phyloP scores from a whole-genome alignment of 2,888 invertebrate species.

The Dicyrtomina minuta region DNA sequence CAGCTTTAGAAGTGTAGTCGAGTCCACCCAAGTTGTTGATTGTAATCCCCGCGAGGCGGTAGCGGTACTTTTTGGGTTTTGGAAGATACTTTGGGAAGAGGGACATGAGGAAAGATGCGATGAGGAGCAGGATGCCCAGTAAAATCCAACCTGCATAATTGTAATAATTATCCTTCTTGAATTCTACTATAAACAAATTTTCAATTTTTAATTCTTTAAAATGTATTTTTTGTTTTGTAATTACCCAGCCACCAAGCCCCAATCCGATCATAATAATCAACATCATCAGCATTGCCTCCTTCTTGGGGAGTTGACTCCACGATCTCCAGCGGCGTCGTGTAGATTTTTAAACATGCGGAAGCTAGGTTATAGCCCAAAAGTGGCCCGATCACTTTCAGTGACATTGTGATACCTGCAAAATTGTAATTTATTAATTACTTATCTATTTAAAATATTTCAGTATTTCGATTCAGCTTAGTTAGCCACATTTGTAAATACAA shows the following conservation, averaged over 20 bases:
- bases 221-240: conserved; percentile 10
- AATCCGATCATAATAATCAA: too few species aligned
- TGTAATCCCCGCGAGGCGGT: too few species aligned
- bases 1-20: too few species aligned
- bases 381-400: conserved; percentile 68
- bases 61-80: too few species aligned
- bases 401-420: conserved; percentile 59
- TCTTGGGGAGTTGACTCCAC: neutral
- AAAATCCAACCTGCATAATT: conserved; percentile 58
- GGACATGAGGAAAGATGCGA: conserved; percentile 66
- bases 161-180: too few species aligned
- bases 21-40: too few species aligned
- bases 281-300: too few species aligned
- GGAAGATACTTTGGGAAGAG: conserved; percentile 62
- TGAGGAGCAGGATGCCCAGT: conserved; percentile 62
- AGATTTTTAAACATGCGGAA: conserved; percentile 60
- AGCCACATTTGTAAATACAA: too few species aligned
- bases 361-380: conserved; percentile 65
- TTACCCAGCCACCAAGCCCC: conserved; percentile 76
- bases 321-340: conserved; percentile 59
- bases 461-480: too few species aligned
- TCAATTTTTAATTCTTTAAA: too few species aligned
- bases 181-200: too few species aligned
- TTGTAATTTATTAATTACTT: neutral
- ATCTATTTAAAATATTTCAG: too few species aligned